These are phyloP conservation scores for human DNA, from an alignment of 2,113 vertebrate species.

Conservation along the genomic window DNA sequence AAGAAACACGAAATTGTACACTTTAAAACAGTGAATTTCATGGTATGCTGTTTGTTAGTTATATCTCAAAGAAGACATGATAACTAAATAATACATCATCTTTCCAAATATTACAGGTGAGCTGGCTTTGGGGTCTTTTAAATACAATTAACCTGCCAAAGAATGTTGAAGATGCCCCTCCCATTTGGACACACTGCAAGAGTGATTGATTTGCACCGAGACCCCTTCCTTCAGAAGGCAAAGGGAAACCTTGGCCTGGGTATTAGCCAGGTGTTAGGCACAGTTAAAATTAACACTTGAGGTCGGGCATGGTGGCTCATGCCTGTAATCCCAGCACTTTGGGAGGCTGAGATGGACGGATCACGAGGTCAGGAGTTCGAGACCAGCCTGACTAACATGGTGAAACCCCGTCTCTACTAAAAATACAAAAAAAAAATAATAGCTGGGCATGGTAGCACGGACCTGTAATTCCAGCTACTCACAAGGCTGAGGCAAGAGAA, in stretches of 20 bases:
- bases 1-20: neutral
- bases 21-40: neutral
- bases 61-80: neutral
- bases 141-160: neutral
- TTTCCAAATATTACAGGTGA: neutral
- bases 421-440: no score
- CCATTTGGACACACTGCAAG: neutral
- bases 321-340: no score
- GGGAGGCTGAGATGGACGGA: no score
- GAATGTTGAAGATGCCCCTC: neutral
- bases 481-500: no score
- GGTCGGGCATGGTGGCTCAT: no score
- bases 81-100: neutral
- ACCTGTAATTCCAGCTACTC: no score
- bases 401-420: no score
- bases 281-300: neutral
- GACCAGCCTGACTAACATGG: no score
- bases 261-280: neutral
- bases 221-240: neutral
- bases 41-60: neutral
- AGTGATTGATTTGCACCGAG: neutral
- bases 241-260: neutral
- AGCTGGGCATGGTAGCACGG: accelerated
- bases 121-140: neutral
- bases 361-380: no score